Conservation (phyloP, 2,113 vertebrate species). For the Pavo muticus region DNA sequence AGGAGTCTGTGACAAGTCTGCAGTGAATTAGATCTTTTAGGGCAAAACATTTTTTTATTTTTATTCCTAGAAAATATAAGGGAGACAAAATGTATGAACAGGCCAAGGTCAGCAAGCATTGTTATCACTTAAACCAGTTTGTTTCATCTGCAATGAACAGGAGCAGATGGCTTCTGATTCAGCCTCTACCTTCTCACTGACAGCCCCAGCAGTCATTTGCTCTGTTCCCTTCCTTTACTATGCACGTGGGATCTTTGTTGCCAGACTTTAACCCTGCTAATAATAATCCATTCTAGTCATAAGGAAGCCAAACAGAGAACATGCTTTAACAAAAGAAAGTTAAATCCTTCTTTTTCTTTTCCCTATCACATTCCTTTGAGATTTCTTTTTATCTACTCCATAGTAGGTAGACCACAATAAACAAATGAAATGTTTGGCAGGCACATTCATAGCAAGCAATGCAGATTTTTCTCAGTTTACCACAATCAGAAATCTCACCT, state of each 20-base stretch:
- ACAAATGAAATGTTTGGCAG: background rate
- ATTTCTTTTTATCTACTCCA: background rate
- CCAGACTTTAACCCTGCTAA: background rate
- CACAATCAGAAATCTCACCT: background rate
- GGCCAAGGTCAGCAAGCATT: background rate
- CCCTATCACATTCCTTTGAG: background rate
- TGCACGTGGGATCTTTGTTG: background rate
- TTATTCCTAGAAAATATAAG: background rate
- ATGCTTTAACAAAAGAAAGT: background rate
- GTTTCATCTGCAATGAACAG: background rate
- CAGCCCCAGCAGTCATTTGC: background rate
- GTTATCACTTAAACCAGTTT: background rate
- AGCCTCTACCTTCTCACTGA: background rate
- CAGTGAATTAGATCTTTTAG: rapidly evolving
- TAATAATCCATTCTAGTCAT: background rate
- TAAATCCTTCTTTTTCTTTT: background rate
- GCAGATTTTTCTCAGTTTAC: background rate
- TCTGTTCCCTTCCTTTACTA: background rate
- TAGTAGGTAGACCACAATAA: background rate
- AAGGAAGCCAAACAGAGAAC: background rate
- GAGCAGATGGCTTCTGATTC: background rate
- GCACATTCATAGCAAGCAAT: background rate
- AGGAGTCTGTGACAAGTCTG: background rate
- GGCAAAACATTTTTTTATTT: background rate
- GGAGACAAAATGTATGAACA: background rate